phyloP scores from a whole-genome alignment of 2,113 vertebrate genomes.

The Ellobius talpinus region DNA sequence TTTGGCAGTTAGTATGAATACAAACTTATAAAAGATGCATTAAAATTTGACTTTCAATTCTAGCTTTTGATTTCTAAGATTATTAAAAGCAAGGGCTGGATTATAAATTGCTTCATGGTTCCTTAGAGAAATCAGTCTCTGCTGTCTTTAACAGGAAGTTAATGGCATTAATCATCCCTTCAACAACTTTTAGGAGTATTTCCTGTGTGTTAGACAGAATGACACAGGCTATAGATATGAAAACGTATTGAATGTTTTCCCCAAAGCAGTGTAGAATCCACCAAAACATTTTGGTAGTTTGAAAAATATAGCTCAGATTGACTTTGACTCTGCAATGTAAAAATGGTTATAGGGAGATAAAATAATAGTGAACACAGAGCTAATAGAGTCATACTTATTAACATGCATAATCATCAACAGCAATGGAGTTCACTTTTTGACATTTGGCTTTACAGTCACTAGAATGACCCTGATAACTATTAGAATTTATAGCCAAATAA shows the following conservation, averaged over 20 bases:
- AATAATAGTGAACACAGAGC: neutral
- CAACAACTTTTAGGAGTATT: neutral
- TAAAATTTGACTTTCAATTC: slow-evolving; percentile 61
- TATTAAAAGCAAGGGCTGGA: neutral
- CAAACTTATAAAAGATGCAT: neutral
- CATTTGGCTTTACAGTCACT: neutral
- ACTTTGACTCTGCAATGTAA: neutral
- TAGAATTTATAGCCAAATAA: neutral
- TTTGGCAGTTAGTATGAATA: neutral
- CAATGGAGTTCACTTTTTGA: neutral
- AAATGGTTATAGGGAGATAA: neutral
- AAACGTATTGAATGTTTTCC: neutral
- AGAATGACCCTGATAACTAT: neutral
- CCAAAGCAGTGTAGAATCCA: neutral
- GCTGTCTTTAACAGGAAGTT: neutral
- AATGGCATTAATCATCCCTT: neutral
- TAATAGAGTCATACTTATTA: neutral
- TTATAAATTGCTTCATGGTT: neutral
- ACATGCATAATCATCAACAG: neutral
- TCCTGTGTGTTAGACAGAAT: neutral
- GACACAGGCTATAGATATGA: neutral
- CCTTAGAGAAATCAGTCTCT: neutral
- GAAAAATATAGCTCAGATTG: neutral
- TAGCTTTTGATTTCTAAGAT: neutral
- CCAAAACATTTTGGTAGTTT: neutral